phyloP scores from a whole-genome alignment of 2,888 invertebrate genomes.

The Nipponacmea schrenckii region DNA sequence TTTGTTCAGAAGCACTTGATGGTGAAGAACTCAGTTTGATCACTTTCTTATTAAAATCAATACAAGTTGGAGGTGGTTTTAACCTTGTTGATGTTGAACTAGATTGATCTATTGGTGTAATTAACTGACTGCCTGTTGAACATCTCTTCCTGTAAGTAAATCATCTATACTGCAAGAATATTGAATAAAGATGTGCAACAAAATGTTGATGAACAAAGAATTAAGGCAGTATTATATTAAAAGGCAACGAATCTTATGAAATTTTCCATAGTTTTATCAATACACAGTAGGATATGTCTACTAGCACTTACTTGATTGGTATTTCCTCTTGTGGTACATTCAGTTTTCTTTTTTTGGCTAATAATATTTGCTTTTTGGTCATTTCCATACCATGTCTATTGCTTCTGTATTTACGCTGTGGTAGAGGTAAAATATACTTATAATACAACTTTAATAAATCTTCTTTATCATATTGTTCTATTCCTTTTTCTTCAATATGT shows the following conservation, averaged over 20 bases:
- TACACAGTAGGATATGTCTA: no score
- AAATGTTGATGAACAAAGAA: no score
- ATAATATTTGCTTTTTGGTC: slow-evolving; percentile 51
- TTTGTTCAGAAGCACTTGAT: no score
- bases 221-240: no score
- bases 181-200: not conserved
- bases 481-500: slow-evolving; percentile 34
- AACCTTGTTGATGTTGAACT: slow-evolving; percentile 33
- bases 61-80: slow-evolving; percentile 56
- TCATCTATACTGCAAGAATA: no score
- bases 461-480: slow-evolving; percentile 43
- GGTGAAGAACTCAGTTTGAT: slow-evolving; percentile 43
- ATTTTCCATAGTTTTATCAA: no score
- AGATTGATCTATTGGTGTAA: slow-evolving; percentile 36
- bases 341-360: slow-evolving; percentile 46
- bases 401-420: slow-evolving; percentile 56
- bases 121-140: slow-evolving; percentile 24
- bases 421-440: slow-evolving; percentile 56
- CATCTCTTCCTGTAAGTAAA: slow-evolving; percentile 34
- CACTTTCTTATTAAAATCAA: slow-evolving; percentile 52
- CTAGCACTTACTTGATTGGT: no score
- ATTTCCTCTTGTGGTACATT: no score
- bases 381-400: slow-evolving; percentile 56
- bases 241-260: not conserved
- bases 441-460: slow-evolving; percentile 57